Evolutionary conservation across 2,797 vertebrate species (phyloP), one percentile per base, ranked within the genome.

Genomic region (Helicolenus hilgendorfi): DNA sequence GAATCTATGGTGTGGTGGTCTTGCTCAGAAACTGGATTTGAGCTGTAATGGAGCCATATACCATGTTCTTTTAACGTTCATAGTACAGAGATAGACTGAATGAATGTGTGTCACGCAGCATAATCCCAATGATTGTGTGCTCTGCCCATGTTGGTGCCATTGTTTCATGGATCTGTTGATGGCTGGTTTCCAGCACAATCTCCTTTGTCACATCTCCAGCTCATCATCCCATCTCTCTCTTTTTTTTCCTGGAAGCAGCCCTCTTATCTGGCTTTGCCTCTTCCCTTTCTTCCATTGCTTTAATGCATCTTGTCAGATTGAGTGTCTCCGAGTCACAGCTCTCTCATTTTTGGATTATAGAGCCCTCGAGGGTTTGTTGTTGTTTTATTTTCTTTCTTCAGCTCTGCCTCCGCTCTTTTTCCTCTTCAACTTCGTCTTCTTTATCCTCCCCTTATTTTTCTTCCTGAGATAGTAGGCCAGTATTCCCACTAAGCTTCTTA

Each of bases 401-500:
- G 69, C 78, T 72, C 72, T 63, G 41, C 81, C 84, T 78, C 77
- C 33, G 14, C 84, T 72, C 15, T 65, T 84, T 80, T 63, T 11
- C 53, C 38, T 38, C 63, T 68, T 85, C 10, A 56, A 31, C 72
- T 80, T 22, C 73, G 58, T 81, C 74, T 64, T 85, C 85, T 81
- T 88, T 84, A 85, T 88, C 81, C 74, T 72, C 45, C 31, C 67
- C 3, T 59, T 59, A 36, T 64, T 60, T 82, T 38, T 62, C 15
- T 64, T 59, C 65, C 80, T 69, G 41, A 81, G 70, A 89, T 83
- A 85, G 83, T 68, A 72, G 78, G 70, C 26, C 24, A 2, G 64
- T 75, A 85, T 91, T 95, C 75, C 77, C 85, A 92, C 78, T 95
- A 97, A 96, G 91, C 94, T 79, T 95, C 96, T 96, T 97, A 96